A percentile compares a stretch with the other conserved stretches of the same genome.
phyloP scores from a whole-genome alignment of 2,113 vertebrate genomes.

The Columba janthina region DNA sequence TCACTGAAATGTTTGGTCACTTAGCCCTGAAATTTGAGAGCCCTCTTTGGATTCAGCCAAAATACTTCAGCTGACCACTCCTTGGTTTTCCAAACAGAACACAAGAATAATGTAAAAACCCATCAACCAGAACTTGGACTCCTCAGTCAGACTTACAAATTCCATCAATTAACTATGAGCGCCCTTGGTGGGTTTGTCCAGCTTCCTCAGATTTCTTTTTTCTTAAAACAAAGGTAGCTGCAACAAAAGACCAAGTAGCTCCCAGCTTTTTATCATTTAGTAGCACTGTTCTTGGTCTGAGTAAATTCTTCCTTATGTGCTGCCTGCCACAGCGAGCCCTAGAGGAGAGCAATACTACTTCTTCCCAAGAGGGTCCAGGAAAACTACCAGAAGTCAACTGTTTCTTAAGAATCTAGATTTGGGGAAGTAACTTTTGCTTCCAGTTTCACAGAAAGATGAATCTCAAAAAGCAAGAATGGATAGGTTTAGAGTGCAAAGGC shows the following conservation, averaged over 20 bases:
- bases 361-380: background rate
- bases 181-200: background rate
- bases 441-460: background rate
- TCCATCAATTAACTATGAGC: background rate
- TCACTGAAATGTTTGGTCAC: background rate
- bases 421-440: background rate
- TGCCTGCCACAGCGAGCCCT: fast-evolving
- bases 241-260: background rate
- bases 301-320: fast-evolving
- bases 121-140: background rate
- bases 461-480: background rate
- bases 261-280: background rate
- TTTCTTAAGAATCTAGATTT: background rate
- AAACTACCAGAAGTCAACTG: background rate
- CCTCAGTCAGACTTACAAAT: background rate
- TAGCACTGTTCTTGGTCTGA: background rate
- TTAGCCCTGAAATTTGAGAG: background rate
- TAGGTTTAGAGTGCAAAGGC: background rate
- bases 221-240: too few relatives aligned
- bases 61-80: background rate
- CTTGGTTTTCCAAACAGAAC: background rate
- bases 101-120: background rate
- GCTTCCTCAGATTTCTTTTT: background rate
- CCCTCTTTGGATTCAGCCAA: background rate
- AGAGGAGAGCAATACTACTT: background rate